These are phyloP conservation scores for Palythoa caribaeorum DNA, from an alignment of 92 coral and sea anemone genomes.

Conservation along the genomic window DNA sequence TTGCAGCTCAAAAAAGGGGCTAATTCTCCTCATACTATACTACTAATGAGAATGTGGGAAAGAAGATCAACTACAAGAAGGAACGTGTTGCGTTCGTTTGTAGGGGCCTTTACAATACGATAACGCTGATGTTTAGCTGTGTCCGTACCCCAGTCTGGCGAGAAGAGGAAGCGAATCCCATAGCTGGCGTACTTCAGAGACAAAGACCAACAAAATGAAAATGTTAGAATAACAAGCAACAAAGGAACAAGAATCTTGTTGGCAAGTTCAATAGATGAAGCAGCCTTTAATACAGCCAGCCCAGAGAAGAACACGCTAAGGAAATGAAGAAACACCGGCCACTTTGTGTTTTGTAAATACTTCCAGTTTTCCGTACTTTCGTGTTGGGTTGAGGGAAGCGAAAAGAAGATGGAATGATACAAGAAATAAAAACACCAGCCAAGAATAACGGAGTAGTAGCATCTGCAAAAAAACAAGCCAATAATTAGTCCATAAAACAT, in stretches of 20 bases:
- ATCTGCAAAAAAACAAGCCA: constrained; percentile 55
- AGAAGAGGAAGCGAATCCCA: constrained; percentile 78
- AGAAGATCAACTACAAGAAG: too few species aligned
- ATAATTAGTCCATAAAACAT: neutral
- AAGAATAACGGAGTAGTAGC: constrained; percentile 83
- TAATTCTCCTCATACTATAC: too few species aligned
- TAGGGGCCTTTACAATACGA: too few species aligned
- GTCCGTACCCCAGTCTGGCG: constrained; percentile 86
- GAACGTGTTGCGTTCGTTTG: too few species aligned
- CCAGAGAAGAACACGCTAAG: constrained; percentile 73
- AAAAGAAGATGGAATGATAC: constrained; percentile 68
- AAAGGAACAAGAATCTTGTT: constrained; percentile 82
- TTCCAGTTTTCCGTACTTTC: constrained; percentile 67
- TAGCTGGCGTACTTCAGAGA: constrained; percentile 73
- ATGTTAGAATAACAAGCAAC: constrained; percentile 62
- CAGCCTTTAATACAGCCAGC: constrained; percentile 70
- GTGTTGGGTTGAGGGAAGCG: constrained; percentile 60
- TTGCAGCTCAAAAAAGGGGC: too few species aligned
- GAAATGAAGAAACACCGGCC: constrained; percentile 80
- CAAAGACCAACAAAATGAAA: constrained; percentile 80
- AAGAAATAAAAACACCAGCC: constrained; percentile 89
- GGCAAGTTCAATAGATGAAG: constrained; percentile 77
- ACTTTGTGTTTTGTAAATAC: constrained; percentile 61
- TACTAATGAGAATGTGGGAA: too few species aligned
- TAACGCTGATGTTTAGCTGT: neutral